Evolutionary conservation across 2,797 vertebrate genomes (phyloP), one percentile per base, ranked within the genome.

Genomic region (Phoxinus dragarum): DNA sequence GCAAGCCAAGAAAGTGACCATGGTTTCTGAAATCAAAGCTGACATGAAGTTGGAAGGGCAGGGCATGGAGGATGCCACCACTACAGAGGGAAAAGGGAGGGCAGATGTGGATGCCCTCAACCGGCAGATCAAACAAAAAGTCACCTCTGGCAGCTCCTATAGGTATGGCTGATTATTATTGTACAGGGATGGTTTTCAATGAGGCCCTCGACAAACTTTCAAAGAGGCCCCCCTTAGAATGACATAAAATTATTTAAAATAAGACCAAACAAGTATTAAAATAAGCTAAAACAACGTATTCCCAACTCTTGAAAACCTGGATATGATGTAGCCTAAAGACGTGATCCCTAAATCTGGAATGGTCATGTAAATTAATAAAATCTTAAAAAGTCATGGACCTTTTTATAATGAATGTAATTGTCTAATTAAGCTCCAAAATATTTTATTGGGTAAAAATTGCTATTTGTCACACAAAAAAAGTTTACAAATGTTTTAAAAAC

Each of bases 91-190:
- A 54, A 94, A 90, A 87, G 96, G 96, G 23, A 93, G 97, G 71
- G 96, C 96, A 0, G 96, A 93, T 0, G 97, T 92, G 2, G 98
- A 99, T 74, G 97, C 97, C 8, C 92, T 99, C 69, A 99, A 99
- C 94, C 93, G 96, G 87, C 97, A 99, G 94, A 98, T 99, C 91
- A 97, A 95, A 84, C 92, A 97, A 90, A 97, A 98, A 91, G 96
- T 96, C 86, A 91, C 94, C 1, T 92, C 91, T 1, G 93, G 93
- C 34, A 98, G 96, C 88, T 99, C 97, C 0, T 99, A 99, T 95
- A 98, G 96, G 98, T 99, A 93, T 96, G 93, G 9, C 36, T 34
- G 44, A 56, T 8, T 82, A 17, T 80, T 84, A 86, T 82, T 90
- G 84, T 76, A 17, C 73, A 85, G 86, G 84, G 49, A 21, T 81